Conservation (phyloP, 2,797 vertebrate species). For the Enoplosus armatus region DNA sequence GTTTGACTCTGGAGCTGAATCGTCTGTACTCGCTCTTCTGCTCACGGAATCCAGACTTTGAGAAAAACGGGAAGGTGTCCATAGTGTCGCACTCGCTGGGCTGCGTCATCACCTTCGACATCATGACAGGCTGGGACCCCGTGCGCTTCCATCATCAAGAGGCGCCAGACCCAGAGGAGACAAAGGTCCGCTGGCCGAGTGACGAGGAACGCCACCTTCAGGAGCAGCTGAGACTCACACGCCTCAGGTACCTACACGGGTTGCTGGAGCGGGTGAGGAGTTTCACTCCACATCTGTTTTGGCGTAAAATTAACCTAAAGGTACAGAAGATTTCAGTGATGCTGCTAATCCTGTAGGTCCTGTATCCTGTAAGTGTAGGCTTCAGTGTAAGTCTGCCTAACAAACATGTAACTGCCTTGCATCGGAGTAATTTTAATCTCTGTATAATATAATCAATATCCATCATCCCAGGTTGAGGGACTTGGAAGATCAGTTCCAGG, state of each 20-base stretch:
- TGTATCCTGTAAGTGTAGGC: too few relatives aligned
- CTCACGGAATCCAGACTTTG: slow-evolving; percentile 94
- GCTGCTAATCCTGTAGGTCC: too few relatives aligned
- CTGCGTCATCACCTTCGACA: slow-evolving; percentile 97
- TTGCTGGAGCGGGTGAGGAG: neutral
- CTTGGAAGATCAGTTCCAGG: slow-evolving; percentile 91
- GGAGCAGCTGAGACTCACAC: slow-evolving; percentile 91
- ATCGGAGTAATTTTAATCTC: neutral
- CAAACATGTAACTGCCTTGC: neutral
- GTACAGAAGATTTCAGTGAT: neutral
- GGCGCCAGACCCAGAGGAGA: slow-evolving; percentile 87
- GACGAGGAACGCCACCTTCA: slow-evolving; percentile 90
- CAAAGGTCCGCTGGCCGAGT: slow-evolving; percentile 85
- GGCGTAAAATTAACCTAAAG: neutral
- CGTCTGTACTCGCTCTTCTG: slow-evolving; percentile 96
- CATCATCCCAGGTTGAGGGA: slow-evolving; percentile 87
- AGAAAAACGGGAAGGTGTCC: slow-evolving; percentile 94
- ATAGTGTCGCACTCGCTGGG: slow-evolving; percentile 97
- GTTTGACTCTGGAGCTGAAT: slow-evolving; percentile 95
- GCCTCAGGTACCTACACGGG: slow-evolving; percentile 85
- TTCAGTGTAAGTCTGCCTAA: neutral
- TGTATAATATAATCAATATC: slow-evolving; percentile 8
- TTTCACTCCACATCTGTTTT: neutral
- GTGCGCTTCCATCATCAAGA: slow-evolving; percentile 91
- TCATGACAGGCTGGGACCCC: slow-evolving; percentile 98